Evolutionary conservation across 2,113 vertebrate genomes (phyloP).

Genomic region (Epinephelus fuscoguttatus): DNA sequence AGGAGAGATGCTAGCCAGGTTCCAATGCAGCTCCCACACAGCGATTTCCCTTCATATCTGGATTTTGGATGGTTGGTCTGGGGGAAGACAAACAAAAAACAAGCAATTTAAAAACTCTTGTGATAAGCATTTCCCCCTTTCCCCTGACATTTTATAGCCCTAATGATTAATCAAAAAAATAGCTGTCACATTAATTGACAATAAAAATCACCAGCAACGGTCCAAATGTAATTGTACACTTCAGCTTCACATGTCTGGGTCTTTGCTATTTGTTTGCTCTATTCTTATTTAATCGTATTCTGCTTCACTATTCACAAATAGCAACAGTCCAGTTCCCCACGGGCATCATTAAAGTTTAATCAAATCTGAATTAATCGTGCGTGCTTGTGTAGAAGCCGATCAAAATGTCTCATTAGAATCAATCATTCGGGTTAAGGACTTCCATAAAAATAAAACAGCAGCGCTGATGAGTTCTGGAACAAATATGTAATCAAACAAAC

Average conservation of each 20-base stretch:
- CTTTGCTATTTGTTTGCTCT: constrained; percentile 17
- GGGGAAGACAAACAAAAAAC: not conserved
- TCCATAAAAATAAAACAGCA: constrained; percentile 48
- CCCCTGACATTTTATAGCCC: not conserved
- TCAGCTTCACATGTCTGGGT: constrained; percentile 2
- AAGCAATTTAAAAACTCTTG: not conserved
- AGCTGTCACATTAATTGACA: not conserved
- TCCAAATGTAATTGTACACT: not conserved
- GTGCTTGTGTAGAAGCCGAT: constrained; percentile 53
- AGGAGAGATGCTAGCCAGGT: not conserved
- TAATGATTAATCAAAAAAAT: not conserved
- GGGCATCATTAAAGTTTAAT: constrained; percentile 69
- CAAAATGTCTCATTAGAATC: constrained; percentile 72
- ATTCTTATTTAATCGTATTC: constrained; percentile 33
- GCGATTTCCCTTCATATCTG: not conserved
- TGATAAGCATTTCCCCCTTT: not conserved
- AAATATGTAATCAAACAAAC: constrained; percentile 41
- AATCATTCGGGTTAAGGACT: constrained; percentile 67
- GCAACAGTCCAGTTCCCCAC: constrained; percentile 63
- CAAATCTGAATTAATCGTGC: constrained; percentile 67
- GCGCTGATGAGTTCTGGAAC: constrained; percentile 27
- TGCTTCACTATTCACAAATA: constrained; percentile 40
- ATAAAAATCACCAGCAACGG: constrained; percentile 8
- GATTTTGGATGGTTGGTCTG: not conserved
- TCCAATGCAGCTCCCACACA: not conserved